Evolutionary conservation across 1,140 invertebrate species (phyloP), one percentile per base, ranked within the genome.

Genomic region (Lasioglossum baleicum): DNA sequence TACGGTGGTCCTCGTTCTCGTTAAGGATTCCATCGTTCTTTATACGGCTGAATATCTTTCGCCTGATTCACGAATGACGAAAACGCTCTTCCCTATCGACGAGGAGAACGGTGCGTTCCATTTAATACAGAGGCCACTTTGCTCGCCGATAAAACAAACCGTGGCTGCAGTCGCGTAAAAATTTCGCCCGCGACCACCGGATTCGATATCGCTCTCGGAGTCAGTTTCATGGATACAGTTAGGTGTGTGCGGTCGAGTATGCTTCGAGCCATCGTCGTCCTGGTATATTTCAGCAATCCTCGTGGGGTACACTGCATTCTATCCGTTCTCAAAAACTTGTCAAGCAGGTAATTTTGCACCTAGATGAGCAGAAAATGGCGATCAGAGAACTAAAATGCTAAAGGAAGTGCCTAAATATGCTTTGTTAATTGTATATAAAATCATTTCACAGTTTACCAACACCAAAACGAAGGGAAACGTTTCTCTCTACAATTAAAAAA

Each of bases 111-210:
- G 48, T 48, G 71, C 70, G 75, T 77, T 51, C 75, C 75, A 70
- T 80, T 83, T 84, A 74, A 84, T 84, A 67, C 60, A 22, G 73
- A 31, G 67, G 74, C 67, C 78, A 75, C 71, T 80, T 75, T 65
- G 72, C 51, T 22, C 26, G 53, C n/a, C 66, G 66, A 83, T 81
- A 80, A 74, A 80, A 68, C 67, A 68, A 56, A 35, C 56, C 51
- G 71, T 64, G 67, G 44, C 75, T 75, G 35, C 65, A 1, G 56
- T 4, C 17, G 51, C 15, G 79, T 70, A 82, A 84, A 83, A 84
- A 74, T 83, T 70, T 74, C 77, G 70, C 63, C 7, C 20, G 17
- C n/a, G 2, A 22, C 6, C 58, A 20, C 17, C 22, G 15, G 22
- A 69, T 22, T 76, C 22, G 75, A 70, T 76, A 69, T 48, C 53